Percentiles rank a stretch among this genome's conserved stretches.
These are phyloP conservation scores for Corbicula japonica DNA, from an alignment of 2,888 invertebrate genomes.

Conservation along the genomic window DNA sequence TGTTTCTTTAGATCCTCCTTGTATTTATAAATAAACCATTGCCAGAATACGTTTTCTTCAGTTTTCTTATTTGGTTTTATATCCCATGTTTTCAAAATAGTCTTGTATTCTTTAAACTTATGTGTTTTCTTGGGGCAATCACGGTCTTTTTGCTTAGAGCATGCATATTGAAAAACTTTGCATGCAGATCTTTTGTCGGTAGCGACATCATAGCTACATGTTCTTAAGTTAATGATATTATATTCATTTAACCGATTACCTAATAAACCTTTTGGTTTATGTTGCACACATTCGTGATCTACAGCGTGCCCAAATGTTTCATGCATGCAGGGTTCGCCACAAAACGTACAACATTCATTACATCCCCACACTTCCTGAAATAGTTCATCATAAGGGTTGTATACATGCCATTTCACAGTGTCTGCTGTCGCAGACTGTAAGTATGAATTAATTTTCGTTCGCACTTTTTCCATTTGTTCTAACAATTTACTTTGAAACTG, in stretches of 20 bases:
- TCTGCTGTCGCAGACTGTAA: neutral
- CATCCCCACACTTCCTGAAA: neutral
- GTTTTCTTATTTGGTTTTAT: neutral
- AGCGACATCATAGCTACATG: neutral
- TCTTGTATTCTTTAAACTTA: neutral
- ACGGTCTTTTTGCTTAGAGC: neutral
- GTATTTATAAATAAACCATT: neutral
- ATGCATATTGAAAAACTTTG: neutral
- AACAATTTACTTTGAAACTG: neutral
- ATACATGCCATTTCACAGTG: neutral
- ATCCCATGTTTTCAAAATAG: neutral
- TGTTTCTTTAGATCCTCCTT: neutral
- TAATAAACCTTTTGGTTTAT: neutral
- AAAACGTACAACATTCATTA: neutral
- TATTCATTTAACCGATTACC: neutral
- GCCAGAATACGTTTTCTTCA: neutral
- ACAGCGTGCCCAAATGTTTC: neutral
- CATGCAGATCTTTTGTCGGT: neutral
- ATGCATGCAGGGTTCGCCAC: neutral
- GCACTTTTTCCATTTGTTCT: neutral
- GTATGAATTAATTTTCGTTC: neutral
- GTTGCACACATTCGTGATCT: neutral
- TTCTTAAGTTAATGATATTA: neutral
- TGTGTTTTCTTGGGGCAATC: neutral
- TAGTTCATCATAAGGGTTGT: neutral